These are phyloP conservation scores for Donacobius atricapilla DNA, from an alignment of 2,113 vertebrate genomes.

Conservation along the genomic window DNA sequence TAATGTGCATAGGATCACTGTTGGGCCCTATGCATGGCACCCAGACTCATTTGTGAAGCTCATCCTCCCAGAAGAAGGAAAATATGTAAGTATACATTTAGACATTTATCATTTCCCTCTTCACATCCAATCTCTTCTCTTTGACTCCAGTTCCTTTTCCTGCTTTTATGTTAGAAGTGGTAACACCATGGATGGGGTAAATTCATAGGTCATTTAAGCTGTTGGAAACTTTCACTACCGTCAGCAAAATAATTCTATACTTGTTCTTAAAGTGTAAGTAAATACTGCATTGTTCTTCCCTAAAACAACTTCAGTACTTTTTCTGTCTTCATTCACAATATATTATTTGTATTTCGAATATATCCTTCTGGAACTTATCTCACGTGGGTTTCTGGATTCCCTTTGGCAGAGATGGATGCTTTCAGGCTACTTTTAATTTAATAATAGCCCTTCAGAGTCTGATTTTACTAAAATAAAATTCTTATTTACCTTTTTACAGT, in stretches of 20 bases:
- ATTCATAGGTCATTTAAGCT: not conserved
- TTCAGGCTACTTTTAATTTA: not conserved
- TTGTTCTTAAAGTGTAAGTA: not conserved
- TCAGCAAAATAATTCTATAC: not conserved
- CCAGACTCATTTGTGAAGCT: not conserved
- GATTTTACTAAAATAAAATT: not conserved
- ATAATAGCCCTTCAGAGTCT: not conserved
- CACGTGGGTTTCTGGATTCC: not conserved
- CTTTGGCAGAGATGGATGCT: not conserved
- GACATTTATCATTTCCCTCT: not conserved
- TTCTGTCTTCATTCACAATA: not conserved
- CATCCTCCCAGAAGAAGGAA: not conserved
- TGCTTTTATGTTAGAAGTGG: not conserved
- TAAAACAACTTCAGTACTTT: not conserved
- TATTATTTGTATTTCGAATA: not conserved
- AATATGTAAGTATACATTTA: not conserved
- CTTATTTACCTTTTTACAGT: not conserved
- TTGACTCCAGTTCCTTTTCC: not conserved
- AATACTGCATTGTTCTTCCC: not conserved
- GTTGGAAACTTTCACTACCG: not conserved
- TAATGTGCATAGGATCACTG: not conserved
- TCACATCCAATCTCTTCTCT: not conserved
- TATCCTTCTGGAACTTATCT: not conserved
- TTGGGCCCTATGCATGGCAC: not conserved
- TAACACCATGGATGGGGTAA: not conserved